phyloP scores from a whole-genome alignment of 2,113 vertebrate genomes.

The Vanacampus margaritifer region DNA sequence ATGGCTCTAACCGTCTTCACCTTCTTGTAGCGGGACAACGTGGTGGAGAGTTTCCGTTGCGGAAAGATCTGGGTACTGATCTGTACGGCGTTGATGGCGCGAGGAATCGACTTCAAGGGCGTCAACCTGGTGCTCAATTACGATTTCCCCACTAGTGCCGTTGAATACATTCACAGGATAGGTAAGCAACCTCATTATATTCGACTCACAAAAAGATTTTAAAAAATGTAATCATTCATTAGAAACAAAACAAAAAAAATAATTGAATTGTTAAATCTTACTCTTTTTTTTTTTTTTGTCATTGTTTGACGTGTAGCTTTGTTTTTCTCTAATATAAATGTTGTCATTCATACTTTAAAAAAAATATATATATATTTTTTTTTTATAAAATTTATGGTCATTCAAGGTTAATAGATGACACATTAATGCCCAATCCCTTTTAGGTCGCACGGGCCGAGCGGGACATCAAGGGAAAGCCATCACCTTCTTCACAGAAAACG shows the following conservation, averaged over 20 bases:
- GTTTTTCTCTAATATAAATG: no score
- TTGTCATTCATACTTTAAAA: no score
- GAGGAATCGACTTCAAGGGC: slow-evolving; percentile 97
- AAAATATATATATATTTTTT: no score
- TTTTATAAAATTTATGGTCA: no score
- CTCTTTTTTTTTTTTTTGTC: no score
- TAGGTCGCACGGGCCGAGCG: slow-evolving; percentile 93
- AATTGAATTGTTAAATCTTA: no score
- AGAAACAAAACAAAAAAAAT: no score
- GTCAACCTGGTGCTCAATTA: slow-evolving; percentile 95
- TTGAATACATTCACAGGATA: slow-evolving; percentile 96
- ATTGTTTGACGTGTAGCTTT: no score
- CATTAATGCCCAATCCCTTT: slow-evolving; percentile 10
- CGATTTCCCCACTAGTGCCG: slow-evolving; percentile 89
- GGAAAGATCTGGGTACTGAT: slow-evolving; percentile 98
- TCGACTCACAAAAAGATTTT: neutral
- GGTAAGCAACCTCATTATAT: slow-evolving; percentile 70
- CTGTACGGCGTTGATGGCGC: slow-evolving; percentile 90
- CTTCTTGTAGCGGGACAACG: slow-evolving; percentile 85
- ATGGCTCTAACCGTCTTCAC: neutral
- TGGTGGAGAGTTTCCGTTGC: slow-evolving; percentile 87
- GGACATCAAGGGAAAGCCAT: slow-evolving; percentile 87
- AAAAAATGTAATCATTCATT: no score
- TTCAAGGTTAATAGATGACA: no score
- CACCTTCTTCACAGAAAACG: slow-evolving; percentile 96